Evolutionary conservation across 2,888 invertebrate species (phyloP), one percentile per base, ranked within the genome.

Genomic region (Nyleta sp.): DNA sequence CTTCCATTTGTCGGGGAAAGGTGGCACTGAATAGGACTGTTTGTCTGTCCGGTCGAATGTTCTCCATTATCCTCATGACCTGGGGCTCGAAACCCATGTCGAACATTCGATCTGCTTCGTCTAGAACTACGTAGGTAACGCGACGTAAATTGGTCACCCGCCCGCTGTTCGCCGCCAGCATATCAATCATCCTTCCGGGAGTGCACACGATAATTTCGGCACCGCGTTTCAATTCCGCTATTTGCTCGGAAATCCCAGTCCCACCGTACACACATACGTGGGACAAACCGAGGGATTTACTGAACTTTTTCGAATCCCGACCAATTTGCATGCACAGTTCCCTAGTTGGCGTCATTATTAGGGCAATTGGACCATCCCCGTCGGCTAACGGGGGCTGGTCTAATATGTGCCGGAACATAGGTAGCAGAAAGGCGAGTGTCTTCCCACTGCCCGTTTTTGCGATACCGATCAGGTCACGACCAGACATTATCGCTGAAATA

Each of bases 11-110:
- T 0, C 99, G 93, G 0, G 99, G 99, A 91, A 99, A 99, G 0
- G 99, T 99, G 0, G 99, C 99, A 83, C 98, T 98, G 91, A 99
- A 99, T 95, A 99, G 96, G 11, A 99, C 99, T 0, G 99, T 99
- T 91, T 99, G 99, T 53, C 99, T 92, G 91, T 99, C 99, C 0
- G 99, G 99, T 22, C 99, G 93, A 0, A 99, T 96, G 90, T 99
- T 99, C 90, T 99, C 99, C 83, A 99, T 96, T 67, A 99, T 99
- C 84, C 98, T 94, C 97, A 98, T 99, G 4, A 98, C 98, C 93
- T 98, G 98, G 0, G 98, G 98, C 91, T 99, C 99, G 89, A 99
- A 99, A 15, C 99, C 99, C 98, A 99, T 99, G 90, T 99, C 99
- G 90, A 99, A 99, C 99, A 99, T 99, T 42, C 99, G 93, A 91